phyloP scores from a whole-genome alignment of 2,888 invertebrate species.

The Bombylius major region DNA sequence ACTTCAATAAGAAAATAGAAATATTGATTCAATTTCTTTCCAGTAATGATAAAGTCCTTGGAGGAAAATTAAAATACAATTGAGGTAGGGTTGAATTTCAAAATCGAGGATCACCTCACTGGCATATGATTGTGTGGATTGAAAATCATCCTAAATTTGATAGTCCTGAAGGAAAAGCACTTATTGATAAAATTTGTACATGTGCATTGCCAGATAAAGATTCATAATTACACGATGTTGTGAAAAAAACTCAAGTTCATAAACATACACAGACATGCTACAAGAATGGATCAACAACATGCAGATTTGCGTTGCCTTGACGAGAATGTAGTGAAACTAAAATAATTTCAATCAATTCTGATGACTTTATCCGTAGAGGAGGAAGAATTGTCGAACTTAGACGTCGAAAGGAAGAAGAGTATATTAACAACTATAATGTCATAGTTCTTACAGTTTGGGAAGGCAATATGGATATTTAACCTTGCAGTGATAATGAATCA shows the following conservation, averaged over 20 bases:
- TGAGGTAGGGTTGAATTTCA: conserved; percentile 15
- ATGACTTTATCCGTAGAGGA: conserved; percentile 9
- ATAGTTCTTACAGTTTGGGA: conserved; percentile 13
- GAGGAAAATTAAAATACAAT: conserved; percentile 10
- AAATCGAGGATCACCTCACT: conserved; percentile 4
- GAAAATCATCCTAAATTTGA: conserved; percentile 15
- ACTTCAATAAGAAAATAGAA: conserved; percentile 13
- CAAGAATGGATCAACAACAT: conserved; percentile 9
- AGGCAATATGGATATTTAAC: conserved; percentile 22
- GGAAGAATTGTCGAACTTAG: conserved; percentile 7
- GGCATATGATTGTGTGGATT: conserved; percentile 3
- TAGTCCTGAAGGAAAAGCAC: conserved; percentile 11
- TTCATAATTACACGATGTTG: conserved; percentile 9
- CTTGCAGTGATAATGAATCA: conserved; percentile 18
- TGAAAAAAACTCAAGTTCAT: conserved; percentile 13
- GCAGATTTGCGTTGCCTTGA: conserved; percentile 14
- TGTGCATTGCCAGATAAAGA: conserved; percentile 10
- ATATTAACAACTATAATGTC: conserved; percentile 18
- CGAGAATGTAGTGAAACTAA: conserved; percentile 7
- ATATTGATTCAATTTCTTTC: conserved; percentile 13
- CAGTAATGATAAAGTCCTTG: conserved; percentile 5
- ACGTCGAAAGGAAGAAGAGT: conserved; percentile 8
- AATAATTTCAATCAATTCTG: conserved; percentile 8
- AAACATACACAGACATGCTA: conserved; percentile 14
- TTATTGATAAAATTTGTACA: conserved; percentile 5